Base-by-base conservation (phyloP, 2,797 vertebrate genomes). In the Sebastiscus tertius region DNA sequence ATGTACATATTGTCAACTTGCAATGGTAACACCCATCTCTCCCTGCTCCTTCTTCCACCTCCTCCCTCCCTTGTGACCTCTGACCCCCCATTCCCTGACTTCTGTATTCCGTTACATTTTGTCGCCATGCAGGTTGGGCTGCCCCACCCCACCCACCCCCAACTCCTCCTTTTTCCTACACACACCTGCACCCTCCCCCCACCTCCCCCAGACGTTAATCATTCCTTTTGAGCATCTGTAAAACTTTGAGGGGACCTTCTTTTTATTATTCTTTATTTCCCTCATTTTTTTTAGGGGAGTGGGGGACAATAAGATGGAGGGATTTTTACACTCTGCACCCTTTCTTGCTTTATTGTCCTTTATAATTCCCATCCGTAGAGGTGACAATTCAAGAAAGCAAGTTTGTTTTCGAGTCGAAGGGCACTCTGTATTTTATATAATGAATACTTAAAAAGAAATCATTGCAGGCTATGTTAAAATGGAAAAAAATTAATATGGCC, bases 1-100 rank as follows among this genome's bases (percentile, higher is more conserved):
- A 96, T 98, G 97, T 99, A 98, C 97, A 97, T 98, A 98, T 95
- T 97, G 87, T 97, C 92, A 96, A 95, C 96, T 96, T 97, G 95
- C 95, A 95, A 96, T 93, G 88, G 82, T 95, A 96, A 95, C 96
- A 56, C 95, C 90, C 36, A 94, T 94, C 95, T 95, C 92, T 92
- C 93, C 78, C 60, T 92, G 1, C 77, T 78, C 68, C 46, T 33
- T 59, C 61, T 79, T 29, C 64, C 52, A n/a, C 74, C 72, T n/a
- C 75, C 46, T 62, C 64, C 77, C 66, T n/a, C 52, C 62, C 29
- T 24, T 18, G 26, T 80, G 56, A 79, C 68, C 81, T 83, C 64
- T 75, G 60, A 65, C 72, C 82, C 46, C 29, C 14, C 84, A 52
- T 74, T 72, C 56, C 75, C 12, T 2, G 12, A 76, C 80, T 65